These are phyloP conservation scores for Poeciliopsis turrubarensis DNA, from an alignment of 2,113 vertebrate genomes.

Conservation along the genomic window DNA sequence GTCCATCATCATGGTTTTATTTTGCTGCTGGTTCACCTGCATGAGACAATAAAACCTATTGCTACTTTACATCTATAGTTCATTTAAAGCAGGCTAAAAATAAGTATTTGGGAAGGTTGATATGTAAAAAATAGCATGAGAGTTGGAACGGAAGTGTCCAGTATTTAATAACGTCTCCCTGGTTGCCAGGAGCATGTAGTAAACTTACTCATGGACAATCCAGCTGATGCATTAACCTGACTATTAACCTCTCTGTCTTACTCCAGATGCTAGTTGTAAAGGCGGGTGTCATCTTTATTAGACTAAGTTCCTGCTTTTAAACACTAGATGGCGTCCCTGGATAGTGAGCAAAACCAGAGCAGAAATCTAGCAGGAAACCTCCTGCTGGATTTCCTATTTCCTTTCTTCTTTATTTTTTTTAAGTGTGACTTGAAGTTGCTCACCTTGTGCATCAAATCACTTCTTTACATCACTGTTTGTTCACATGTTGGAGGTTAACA, in stretches of 20 bases:
- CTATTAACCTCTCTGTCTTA: constrained; percentile 21
- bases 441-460: constrained; percentile 21
- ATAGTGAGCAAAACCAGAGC: constrained; percentile 22
- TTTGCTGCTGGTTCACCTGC: too few species aligned
- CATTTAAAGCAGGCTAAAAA: background rate
- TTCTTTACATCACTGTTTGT: constrained; percentile 24
- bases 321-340: constrained; percentile 70
- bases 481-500: background rate
- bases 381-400: too few species aligned
- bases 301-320: background rate
- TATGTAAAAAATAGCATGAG: constrained; percentile 1
- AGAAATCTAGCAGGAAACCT: background rate
- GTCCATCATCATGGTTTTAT: too few species aligned
- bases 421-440: constrained; percentile 1
- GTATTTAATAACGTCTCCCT: background rate
- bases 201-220: background rate
- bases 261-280: constrained; percentile 14
- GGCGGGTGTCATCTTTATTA: background rate
- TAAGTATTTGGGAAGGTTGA: background rate
- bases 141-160: background rate
- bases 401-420: background rate
- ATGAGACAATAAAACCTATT: too few species aligned
- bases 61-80: too few species aligned
- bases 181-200: background rate
- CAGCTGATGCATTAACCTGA: constrained; percentile 2